Evolutionary conservation across 2,888 invertebrate genomes (phyloP).

Genomic region (Cryptophagus acutangulus): DNA sequence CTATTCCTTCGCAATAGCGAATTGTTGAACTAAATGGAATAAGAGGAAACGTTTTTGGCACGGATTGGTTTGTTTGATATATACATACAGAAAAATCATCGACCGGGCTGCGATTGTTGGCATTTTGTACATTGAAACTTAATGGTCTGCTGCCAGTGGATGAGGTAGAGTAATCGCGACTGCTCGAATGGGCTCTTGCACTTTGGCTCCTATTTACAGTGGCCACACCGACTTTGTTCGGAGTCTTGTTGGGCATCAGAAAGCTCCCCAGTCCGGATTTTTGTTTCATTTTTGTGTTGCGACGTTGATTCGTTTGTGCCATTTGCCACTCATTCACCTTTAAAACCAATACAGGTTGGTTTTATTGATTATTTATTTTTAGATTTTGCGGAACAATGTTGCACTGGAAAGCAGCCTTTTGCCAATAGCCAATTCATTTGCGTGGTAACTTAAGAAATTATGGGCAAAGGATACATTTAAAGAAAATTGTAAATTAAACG

Average conservation of each 20-base stretch:
- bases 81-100: conserved; percentile 23
- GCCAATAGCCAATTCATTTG: no score
- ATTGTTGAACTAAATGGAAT: not conserved
- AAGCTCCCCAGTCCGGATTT: conserved; percentile 29
- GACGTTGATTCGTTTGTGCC: no score
- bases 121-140: conserved; percentile 40
- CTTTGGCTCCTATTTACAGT: conserved; percentile 37
- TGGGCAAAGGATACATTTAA: no score
- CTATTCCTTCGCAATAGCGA: conserved; percentile 39
- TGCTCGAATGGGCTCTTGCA: conserved; percentile 33
- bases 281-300: not conserved
- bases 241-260: conserved; percentile 41
- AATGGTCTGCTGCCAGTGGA: conserved; percentile 45
- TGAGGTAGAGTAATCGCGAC: conserved; percentile 35
- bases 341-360: no score
- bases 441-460: no score
- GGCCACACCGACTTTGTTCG: conserved; percentile 46
- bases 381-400: no score
- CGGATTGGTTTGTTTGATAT: conserved; percentile 9
- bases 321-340: no score
- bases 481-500: no score
- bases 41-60: conserved; percentile 6
- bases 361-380: no score
- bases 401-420: no score
- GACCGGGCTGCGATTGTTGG: conserved; percentile 13